These are phyloP conservation scores for Poeciliopsis turrubarensis DNA, from an alignment of 2,113 vertebrate genomes.

Conservation along the genomic window DNA sequence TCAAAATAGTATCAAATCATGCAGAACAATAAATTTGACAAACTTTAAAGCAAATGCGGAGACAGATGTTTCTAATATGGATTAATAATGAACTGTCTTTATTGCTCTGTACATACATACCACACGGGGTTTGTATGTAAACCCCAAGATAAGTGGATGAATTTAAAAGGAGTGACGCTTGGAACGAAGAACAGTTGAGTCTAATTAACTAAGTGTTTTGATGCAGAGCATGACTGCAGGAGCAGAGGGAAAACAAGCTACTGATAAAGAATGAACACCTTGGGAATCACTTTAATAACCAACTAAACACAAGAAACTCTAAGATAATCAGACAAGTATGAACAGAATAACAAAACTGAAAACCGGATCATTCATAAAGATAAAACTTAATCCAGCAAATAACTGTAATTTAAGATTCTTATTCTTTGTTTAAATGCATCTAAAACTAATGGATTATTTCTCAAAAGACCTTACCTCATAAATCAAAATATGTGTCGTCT, in stretches of 20 bases:
- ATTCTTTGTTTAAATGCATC: neutral
- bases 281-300: too few relatives aligned
- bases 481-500: too few relatives aligned
- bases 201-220: neutral
- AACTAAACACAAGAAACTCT: neutral
- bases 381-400: neutral
- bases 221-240: neutral
- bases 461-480: too few relatives aligned
- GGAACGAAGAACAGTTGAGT: neutral
- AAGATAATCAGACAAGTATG: neutral
- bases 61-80: neutral
- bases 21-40: neutral
- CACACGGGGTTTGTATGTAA: neutral
- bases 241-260: too few relatives aligned
- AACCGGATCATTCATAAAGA: neutral
- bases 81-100: neutral
- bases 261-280: neutral
- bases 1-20: too few relatives aligned
- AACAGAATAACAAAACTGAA: neutral
- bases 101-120: neutral
- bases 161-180: neutral
- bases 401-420: too few relatives aligned
- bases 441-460: neutral
- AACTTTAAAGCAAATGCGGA: neutral
- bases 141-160: neutral